phyloP scores from a whole-genome alignment of 2,797 vertebrate genomes.

The Xenopus petersii region DNA sequence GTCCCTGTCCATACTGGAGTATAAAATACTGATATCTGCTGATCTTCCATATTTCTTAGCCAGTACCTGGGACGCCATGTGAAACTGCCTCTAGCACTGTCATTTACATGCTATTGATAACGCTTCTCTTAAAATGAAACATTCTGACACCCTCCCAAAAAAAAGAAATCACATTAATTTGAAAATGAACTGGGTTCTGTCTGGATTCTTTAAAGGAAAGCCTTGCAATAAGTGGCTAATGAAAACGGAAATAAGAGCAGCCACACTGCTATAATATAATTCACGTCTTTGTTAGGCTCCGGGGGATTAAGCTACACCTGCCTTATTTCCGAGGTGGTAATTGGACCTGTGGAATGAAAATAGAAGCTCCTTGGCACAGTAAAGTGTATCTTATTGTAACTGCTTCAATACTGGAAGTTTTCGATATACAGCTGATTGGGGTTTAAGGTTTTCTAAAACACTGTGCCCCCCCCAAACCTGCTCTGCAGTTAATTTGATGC shows the following conservation, averaged over 20 bases:
- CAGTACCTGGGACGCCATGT: too few relatives aligned
- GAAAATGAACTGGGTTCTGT: not conserved
- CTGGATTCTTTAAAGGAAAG: slow-evolving; percentile 4
- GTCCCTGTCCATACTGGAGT: too few relatives aligned
- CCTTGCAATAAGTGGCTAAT: slow-evolving; percentile 34
- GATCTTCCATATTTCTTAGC: too few relatives aligned
- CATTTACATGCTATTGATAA: too few relatives aligned
- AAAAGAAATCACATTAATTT: not conserved
- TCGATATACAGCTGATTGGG: not conserved
- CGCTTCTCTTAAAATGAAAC: too few relatives aligned
- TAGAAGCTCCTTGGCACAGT: slow-evolving; percentile 14
- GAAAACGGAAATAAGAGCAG: slow-evolving; percentile 11
- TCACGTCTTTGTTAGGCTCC: slow-evolving; percentile 14
- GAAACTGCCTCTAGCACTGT: too few relatives aligned
- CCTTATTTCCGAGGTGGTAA: slow-evolving; percentile 41
- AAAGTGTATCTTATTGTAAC: slow-evolving; percentile 28
- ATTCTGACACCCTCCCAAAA: too few relatives aligned
- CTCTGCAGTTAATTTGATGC: too few relatives aligned
- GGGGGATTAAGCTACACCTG: slow-evolving; percentile 38
- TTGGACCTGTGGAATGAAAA: slow-evolving; percentile 38
- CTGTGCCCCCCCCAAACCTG: not conserved
- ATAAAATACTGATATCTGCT: too few relatives aligned
- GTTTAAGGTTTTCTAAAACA: not conserved
- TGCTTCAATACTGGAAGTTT: slow-evolving; percentile 19
- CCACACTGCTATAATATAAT: slow-evolving; percentile 11